A percentile compares a stretch with the other conserved stretches of the same genome.
Conservation (phyloP, 2,113 vertebrate species). For the Thunnus thynnus region DNA sequence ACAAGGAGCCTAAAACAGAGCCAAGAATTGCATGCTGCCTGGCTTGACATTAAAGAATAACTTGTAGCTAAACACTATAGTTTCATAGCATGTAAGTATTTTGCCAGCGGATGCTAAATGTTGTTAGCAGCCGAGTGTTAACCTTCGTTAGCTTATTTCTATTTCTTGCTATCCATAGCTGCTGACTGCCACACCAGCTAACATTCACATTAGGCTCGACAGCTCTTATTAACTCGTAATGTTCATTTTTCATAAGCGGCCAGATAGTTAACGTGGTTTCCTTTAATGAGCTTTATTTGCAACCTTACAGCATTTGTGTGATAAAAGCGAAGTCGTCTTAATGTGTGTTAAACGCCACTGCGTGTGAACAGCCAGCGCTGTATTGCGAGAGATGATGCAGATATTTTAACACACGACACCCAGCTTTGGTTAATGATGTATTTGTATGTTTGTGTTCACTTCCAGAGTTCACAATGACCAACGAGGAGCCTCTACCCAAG, state of each 20-base stretch:
- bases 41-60: not conserved
- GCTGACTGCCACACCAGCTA: constrained; percentile 47
- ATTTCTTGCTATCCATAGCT: constrained; percentile 18
- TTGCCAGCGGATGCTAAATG: constrained; percentile 16
- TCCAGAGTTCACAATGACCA: constrained; percentile 94
- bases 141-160: constrained; percentile 47
- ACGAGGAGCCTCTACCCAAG: constrained; percentile 99
- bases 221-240: constrained; percentile 11
- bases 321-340: not conserved
- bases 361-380: constrained; percentile 8
- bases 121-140: constrained; percentile 19
- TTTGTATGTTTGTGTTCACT: constrained; percentile 36
- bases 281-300: fast-evolving
- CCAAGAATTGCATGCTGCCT: constrained; percentile 59
- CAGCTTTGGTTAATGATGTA: constrained; percentile 8
- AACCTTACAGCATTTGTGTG: fast-evolving
- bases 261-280: fast-evolving
- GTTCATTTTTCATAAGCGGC: not conserved
- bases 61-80: fast-evolving
- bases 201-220: constrained; percentile 4
- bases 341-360: constrained; percentile 15
- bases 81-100: not conserved
- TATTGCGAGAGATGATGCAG: constrained; percentile 38
- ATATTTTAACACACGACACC: constrained; percentile 14
- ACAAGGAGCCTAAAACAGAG: constrained; percentile 80